phyloP scores from a whole-genome alignment of 53 echinoderm and acorn worm species.

The Hippasteria phrygiana region DNA sequence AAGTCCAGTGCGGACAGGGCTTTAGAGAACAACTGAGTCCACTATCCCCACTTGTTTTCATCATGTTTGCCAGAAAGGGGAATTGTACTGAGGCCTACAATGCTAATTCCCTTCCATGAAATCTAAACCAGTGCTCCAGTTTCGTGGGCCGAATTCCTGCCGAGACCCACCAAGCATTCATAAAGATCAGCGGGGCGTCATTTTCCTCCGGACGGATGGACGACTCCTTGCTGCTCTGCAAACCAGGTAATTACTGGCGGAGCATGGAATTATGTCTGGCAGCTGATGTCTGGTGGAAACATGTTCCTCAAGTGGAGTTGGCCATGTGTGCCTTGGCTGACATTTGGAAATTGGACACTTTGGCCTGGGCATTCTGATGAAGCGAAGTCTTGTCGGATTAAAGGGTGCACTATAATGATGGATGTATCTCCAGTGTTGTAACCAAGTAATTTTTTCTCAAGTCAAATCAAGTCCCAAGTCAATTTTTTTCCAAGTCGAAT shows the following conservation, averaged over 20 bases:
- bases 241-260: slow-evolving; percentile 4
- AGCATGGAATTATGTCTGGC: not conserved
- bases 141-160: slow-evolving; percentile 4
- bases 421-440: too few species aligned
- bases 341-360: not conserved
- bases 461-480: too few species aligned
- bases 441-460: too few species aligned
- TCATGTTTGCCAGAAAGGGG: not conserved
- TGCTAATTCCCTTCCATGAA: not conserved
- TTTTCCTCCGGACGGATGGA: not conserved
- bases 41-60: too few species aligned
- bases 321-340: not conserved
- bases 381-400: not conserved
- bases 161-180: not conserved
- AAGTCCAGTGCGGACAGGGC: too few species aligned
- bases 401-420: too few species aligned
- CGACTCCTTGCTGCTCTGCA: not conserved
- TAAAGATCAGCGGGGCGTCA: slow-evolving; percentile 22
- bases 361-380: not conserved
- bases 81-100: not conserved
- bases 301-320: not conserved
- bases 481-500: too few species aligned
- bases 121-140: not conserved
- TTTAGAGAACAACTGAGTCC: too few species aligned
- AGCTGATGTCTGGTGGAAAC: not conserved